Percentiles rank a stretch among this genome's conserved stretches.
phyloP scores from a whole-genome alignment of 1,140 invertebrate genomes.

The Radopholus similis region DNA sequence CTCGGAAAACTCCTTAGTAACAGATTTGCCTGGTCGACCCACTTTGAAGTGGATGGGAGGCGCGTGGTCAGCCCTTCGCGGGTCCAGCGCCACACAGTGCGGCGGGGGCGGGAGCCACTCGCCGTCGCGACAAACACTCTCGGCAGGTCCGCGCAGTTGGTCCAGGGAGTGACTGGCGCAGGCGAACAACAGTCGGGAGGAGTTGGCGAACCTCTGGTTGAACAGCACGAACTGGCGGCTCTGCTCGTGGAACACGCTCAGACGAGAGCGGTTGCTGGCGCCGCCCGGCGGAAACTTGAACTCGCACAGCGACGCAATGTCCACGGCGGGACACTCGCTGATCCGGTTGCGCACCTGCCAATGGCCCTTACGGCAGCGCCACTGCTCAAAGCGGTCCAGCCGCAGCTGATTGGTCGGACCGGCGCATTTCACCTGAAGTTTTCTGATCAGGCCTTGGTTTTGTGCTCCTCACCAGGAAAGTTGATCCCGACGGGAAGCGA shows the following conservation, averaged over 20 bases:
- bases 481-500: conserved; percentile 4
- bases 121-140: conserved; percentile 29
- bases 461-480: background rate
- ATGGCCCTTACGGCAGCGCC: conserved; percentile 36
- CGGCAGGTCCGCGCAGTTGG: conserved; percentile 23
- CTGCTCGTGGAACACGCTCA: conserved; percentile 42
- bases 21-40: no score
- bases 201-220: conserved; percentile 40
- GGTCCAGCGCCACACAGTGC: conserved; percentile 36
- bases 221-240: conserved; percentile 37
- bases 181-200: conserved; percentile 30
- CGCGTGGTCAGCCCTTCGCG: background rate
- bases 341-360: conserved; percentile 39
- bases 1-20: no score
- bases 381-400: conserved; percentile 33
- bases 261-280: conserved; percentile 10
- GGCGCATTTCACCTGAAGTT: conserved; percentile 31
- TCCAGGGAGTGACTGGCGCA: conserved; percentile 37
- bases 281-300: conserved; percentile 19
- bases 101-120: conserved; percentile 34
- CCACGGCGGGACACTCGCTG: background rate
- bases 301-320: conserved; percentile 10
- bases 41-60: background rate
- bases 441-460: background rate
- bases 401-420: conserved; percentile 14